Evolutionary conservation across 2,888 invertebrate species (phyloP), one percentile per base, ranked within the genome.

Genomic region (Melanophora roralis): DNA sequence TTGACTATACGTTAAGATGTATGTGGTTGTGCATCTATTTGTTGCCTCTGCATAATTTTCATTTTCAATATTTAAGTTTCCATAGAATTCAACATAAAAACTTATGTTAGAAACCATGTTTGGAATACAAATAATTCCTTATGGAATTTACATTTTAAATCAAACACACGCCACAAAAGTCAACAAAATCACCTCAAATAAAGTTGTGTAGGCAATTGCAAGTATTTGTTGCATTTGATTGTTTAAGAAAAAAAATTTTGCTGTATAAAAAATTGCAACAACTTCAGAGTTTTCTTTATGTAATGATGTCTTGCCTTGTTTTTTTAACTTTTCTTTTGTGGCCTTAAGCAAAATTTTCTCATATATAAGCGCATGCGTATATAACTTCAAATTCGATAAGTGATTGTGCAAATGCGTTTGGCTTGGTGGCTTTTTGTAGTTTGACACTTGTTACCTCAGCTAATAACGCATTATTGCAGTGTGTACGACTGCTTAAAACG

Each of bases 391-490:
- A 12, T 21, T 34, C 34, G 43, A 59, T 74, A 59, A 59, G 12
- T n/a, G 40, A 59, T 67, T 60, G 23, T 38, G n/a, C n/a, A n/a
- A n/a, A 49, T 57, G 57, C 38, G 23, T 34, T 11, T 64, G 55
- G n/a, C 43, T 47, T 19, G 38, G 34, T 64, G 43, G 5, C 19
- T 60, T 51, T 38, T 19, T 53, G 36, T 34, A 34, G 11, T 36
- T 62, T 55, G 72, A 51, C 80, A 80, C 80, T 80, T 80, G 80
- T 80, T 80, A 76, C 76, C 64, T 64, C 59, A 80, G 59, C 64
- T 62, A 68, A 68, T 49, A 68, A 62, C 55, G 67, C 76, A 72
- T 19, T 64, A 55, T 21, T n/a, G 27, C 27, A 27, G 27, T 27
- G 27, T 27, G 27, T 3, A 73, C 78, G 67, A 60, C 60, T 73